Base-by-base conservation (phyloP, 2,888 invertebrate genomes). In the Acronicta psi region DNA sequence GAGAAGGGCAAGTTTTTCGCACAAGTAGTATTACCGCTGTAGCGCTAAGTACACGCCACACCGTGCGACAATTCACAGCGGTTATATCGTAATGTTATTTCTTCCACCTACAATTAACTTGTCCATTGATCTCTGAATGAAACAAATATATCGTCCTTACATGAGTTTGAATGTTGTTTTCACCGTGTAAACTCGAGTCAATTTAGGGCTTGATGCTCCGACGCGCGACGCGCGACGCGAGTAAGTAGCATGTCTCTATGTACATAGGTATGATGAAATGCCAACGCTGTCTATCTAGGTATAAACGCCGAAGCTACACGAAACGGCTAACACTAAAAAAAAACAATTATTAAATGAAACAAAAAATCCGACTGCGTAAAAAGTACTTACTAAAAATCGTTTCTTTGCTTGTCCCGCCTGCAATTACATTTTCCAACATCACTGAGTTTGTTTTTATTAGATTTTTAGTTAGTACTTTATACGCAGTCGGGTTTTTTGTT, bases 81-180 rank as follows among this genome's bases (percentile, higher is more conserved):
- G 14, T 37, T 23, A 11, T 18, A 36, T 18, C 59, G 16, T 14
- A n/a, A 18, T 31, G 4, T 47, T 64, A 36, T 31, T 36, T 31
- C 9, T 59, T 17, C 2, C 5, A 20, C 20, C 20, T 20, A 5
- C 37, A 17, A 51, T 47, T 37, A 59, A 36, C 51, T 43, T 23
- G 38, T 10, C 0, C 25, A 23, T 49, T 37, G 31, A 44, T 3
- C 1, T 36, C 43, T 47, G 36, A 53, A 37, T 17, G 14, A n/a
- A 37, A 37, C 18, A 17, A 44, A 52, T n/a, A 69, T 36, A 62
- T 25, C 25, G 10, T 25, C 2, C 20, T 5, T 23, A 23, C 7
- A 34, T 42, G 31, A 34, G 38, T 44, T 25, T 29, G 17, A n/a
- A 20, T 42, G 23, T 59, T 37, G 23, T 23, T 61, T 44, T 53